A percentile compares a stretch with the other conserved stretches of the same genome.
phyloP scores from a whole-genome alignment of 2,888 invertebrate species.

The Slavum lentiscoides region DNA sequence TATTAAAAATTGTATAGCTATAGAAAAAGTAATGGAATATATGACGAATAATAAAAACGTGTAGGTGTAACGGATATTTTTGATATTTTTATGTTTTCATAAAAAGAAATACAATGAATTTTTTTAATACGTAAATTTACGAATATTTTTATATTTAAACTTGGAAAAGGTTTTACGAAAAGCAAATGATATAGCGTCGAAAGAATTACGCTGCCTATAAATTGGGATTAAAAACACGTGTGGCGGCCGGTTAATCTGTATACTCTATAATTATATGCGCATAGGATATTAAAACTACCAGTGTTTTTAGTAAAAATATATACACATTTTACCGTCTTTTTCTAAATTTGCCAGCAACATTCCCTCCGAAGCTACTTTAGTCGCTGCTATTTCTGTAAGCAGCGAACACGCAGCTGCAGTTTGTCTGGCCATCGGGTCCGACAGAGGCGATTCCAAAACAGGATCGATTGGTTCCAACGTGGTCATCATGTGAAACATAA shows the following conservation, averaged over 20 bases:
- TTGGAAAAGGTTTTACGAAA: neutral
- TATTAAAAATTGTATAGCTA: neutral
- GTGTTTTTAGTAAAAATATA: slow-evolving; percentile 54
- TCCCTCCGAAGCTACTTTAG: slow-evolving; percentile 75
- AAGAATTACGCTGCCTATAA: neutral
- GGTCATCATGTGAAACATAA: slow-evolving; percentile 87
- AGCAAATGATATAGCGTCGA: neutral
- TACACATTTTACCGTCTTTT: slow-evolving; percentile 67
- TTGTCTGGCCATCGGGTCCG: slow-evolving; percentile 78
- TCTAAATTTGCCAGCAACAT: slow-evolving; percentile 91
- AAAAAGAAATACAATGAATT: neutral
- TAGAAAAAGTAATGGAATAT: neutral
- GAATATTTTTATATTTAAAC: neutral
- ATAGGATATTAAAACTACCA: too few species aligned
- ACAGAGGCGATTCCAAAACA: slow-evolving; percentile 79
- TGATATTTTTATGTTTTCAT: neutral
- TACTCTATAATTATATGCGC: neutral
- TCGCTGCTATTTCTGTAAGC: slow-evolving; percentile 73
- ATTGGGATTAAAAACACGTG: neutral
- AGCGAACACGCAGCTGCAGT: slow-evolving; percentile 77
- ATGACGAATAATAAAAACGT: neutral
- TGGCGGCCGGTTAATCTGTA: neutral
- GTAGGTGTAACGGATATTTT: neutral
- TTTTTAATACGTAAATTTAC: neutral
- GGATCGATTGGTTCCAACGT: slow-evolving; percentile 85